These are phyloP conservation scores for Urocolius indicus DNA, from an alignment of 2,113 vertebrate species.

Conservation along the genomic window DNA sequence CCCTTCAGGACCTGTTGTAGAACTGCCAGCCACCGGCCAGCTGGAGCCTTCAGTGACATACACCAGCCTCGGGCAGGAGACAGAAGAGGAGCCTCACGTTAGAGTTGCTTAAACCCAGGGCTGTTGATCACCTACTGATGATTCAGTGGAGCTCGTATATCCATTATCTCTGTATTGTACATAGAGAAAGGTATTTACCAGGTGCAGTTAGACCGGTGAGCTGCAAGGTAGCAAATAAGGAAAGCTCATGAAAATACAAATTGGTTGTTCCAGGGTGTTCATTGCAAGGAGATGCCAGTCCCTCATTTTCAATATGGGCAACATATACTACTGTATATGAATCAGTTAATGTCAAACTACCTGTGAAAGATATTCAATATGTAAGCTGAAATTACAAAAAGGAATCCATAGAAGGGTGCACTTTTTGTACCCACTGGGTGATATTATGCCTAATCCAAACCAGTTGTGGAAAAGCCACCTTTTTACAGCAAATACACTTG, in stretches of 20 bases:
- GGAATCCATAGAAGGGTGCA: not conserved
- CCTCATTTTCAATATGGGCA: not conserved
- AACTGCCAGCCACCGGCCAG: slow-evolving; percentile 78
- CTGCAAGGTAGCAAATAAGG: slow-evolving; percentile 81
- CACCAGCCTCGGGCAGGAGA: slow-evolving; percentile 90
- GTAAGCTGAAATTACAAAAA: slow-evolving; percentile 26
- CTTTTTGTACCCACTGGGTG: slow-evolving; percentile 45
- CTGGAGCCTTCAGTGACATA: slow-evolving; percentile 93
- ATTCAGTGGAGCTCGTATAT: slow-evolving; percentile 63
- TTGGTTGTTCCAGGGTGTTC: slow-evolving; percentile 25
- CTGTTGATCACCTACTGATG: slow-evolving; percentile 54
- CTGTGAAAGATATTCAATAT: not conserved
- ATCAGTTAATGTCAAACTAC: slow-evolving; percentile 37
- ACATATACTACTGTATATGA: slow-evolving; percentile 19
- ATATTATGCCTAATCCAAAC: slow-evolving; percentile 55
- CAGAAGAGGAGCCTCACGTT: slow-evolving; percentile 87
- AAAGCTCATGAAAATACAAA: slow-evolving; percentile 69
- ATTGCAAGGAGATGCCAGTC: slow-evolving; percentile 54
- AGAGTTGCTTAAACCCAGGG: slow-evolving; percentile 81
- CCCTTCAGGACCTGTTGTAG: slow-evolving; percentile 81
- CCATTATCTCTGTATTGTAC: slow-evolving; percentile 81
- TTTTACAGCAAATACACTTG: slow-evolving; percentile 56
- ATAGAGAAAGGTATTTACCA: slow-evolving; percentile 85
- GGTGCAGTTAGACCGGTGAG: slow-evolving; percentile 73
- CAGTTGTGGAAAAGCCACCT: slow-evolving; percentile 32